Evolutionary conservation across 1,140 invertebrate species (phyloP).

Genomic region (Drosophila orosa): DNA sequence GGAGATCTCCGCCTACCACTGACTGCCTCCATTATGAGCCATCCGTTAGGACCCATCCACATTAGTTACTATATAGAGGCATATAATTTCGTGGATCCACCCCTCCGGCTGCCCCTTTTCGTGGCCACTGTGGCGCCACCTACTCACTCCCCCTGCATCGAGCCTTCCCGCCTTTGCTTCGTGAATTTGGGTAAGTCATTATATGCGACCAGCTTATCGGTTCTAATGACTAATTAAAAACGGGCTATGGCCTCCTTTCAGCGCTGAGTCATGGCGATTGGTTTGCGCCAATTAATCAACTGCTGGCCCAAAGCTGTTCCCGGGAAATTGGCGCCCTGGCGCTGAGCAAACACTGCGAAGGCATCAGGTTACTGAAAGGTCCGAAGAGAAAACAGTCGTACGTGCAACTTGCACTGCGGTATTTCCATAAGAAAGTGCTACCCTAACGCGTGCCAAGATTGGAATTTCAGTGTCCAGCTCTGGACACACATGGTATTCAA

Average conservation of each 20-base stretch:
- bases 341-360: constrained; percentile 37
- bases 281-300: constrained; percentile 41
- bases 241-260: constrained; percentile 7
- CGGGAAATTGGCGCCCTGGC: constrained; percentile 25
- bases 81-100: constrained; percentile 1
- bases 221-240: neutral
- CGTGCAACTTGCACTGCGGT: constrained; percentile 49
- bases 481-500: neutral
- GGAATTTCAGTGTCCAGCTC: constrained; percentile 20
- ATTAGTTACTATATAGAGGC: constrained; percentile 62
- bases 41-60: constrained; percentile 17
- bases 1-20: constrained; percentile 56
- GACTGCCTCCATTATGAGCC: constrained; percentile 48
- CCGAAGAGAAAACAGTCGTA: constrained; percentile 61
- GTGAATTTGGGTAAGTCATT: constrained; percentile 51
- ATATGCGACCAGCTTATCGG: neutral
- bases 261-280: constrained; percentile 45
- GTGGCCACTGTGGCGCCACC: constrained; percentile 63
- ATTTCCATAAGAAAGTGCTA: constrained; percentile 43
- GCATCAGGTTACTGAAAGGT: constrained; percentile 45
- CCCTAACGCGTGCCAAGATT: constrained; percentile 32
- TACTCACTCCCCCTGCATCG: neutral
- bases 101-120: constrained; percentile 44
- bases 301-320: constrained; percentile 50
- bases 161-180: constrained; percentile 31